Evolutionary conservation across 92 coral and sea anemone species (phyloP), one percentile per base, ranked within the genome.

Genomic region (Umimayanthus kanabou): DNA sequence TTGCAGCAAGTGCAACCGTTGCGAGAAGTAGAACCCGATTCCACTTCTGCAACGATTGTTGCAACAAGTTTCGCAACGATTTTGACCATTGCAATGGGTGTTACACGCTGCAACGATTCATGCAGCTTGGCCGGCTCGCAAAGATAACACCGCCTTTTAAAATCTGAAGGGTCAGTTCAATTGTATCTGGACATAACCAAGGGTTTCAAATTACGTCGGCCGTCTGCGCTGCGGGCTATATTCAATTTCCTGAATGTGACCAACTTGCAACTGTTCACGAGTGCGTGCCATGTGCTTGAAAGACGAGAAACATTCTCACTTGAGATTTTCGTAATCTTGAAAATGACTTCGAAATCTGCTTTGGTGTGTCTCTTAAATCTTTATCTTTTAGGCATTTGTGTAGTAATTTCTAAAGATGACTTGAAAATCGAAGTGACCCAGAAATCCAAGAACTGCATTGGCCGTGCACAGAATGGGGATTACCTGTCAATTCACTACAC

Each of bases 401-500:
- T 9, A 26, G 87, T 9, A 55, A 65, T 23, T n/a, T 14, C 82
- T 25, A 72, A 69, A 28, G 87, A 83, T 40, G 78, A 83, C 4
- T 30, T 83, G 28, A 83, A 83, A 83, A 83, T 83, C 42, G 78
- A 83, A 69, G 78, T 70, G 30, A 83, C 39, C 40, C 73, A 72
- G 29, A 28, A 69, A 47, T 70, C 87, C 18, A 39, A 45, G 28
- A 53, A 76, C 9, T 83, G 87, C 37, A 18, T 29, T 14, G 87
- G 43, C n/a, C 87, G 78, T 26, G 87, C 87, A 9, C 64, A 5
- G 87, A 45, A 83, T 26, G 87, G 78, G n/a, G 87, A 83, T 11
- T 70, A 83, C 58, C 39, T 83, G 78, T 26, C 87, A 15, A 69
- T 83, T 71, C 67, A 83, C 29, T 83, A 83, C 87, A 83, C 87